Percentiles rank a stretch among this genome's conserved stretches.
Conservation (phyloP, 2,113 vertebrate species). For the Eudorcas thomsonii region DNA sequence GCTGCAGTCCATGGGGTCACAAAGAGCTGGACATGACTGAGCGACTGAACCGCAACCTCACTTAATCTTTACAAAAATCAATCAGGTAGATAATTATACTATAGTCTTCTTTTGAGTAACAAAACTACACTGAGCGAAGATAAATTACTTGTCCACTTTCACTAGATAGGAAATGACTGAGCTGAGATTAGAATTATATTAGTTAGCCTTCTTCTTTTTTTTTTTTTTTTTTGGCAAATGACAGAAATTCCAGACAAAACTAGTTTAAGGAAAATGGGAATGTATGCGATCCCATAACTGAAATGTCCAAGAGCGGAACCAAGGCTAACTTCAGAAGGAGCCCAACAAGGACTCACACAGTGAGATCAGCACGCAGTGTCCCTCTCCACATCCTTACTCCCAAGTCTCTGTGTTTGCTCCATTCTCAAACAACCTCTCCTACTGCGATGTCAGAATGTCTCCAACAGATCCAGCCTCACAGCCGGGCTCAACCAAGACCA, state of each 20-base stretch:
- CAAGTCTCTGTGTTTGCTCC: neutral
- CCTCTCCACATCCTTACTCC: neutral
- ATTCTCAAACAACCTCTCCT: neutral
- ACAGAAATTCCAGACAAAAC: neutral
- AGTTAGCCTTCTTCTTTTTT: neutral
- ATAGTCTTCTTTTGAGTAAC: neutral
- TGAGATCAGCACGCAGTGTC: neutral
- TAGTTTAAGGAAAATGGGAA: neutral
- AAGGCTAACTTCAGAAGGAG: neutral
- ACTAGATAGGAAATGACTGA: neutral
- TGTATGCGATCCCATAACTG: neutral
- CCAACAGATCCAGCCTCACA: neutral
- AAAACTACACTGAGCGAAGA: neutral
- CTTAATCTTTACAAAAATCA: neutral
- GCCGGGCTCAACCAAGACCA: neutral
- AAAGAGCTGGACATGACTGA: neutral
- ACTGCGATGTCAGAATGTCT: neutral
- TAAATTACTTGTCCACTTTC: neutral
- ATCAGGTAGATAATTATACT: neutral
- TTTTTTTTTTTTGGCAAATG: neutral
- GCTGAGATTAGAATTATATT: neutral
- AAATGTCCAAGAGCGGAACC: neutral
- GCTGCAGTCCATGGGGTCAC: neutral
- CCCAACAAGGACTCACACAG: neutral
- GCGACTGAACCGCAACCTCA: neutral